These are phyloP conservation scores for Melanophora roralis DNA, from an alignment of 2,888 invertebrate genomes.

Conservation along the genomic window DNA sequence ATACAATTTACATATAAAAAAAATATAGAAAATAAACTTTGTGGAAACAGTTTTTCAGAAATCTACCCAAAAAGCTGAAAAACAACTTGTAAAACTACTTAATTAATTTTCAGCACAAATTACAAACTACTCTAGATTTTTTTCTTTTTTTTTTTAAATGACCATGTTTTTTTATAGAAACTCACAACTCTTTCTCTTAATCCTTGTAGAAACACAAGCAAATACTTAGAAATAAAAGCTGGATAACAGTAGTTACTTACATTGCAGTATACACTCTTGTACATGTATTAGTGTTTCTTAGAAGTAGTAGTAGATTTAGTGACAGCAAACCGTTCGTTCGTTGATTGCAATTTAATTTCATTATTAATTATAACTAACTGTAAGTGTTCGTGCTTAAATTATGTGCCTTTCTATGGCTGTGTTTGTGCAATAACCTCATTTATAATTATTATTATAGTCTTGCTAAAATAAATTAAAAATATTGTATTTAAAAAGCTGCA, in stretches of 20 bases:
- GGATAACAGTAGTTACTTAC: too few species aligned
- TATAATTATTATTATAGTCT: constrained; percentile 57
- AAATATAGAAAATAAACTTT: background rate
- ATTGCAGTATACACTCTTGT: background rate
- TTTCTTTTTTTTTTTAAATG: constrained; percentile 1
- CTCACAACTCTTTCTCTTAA: constrained; percentile 32
- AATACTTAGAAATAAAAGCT: too few species aligned
- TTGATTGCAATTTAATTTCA: constrained; percentile 62
- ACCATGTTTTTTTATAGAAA: constrained; percentile 16
- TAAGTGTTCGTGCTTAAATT: constrained; percentile 31
- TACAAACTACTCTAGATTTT: constrained; percentile 4
- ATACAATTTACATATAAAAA: constrained; percentile 1
- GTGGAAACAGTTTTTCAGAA: constrained; percentile 19
- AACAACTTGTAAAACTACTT: constrained; percentile 54
- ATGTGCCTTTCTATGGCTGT: constrained; percentile 28
- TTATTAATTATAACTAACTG: constrained; percentile 58
- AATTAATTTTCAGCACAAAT: constrained; percentile 39
- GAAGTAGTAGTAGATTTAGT: constrained; percentile 1
- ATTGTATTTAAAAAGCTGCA: background rate
- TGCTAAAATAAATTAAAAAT: constrained; percentile 44
- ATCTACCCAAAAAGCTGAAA: constrained; percentile 20
- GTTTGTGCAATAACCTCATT: constrained; percentile 49
- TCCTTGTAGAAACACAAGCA: too few species aligned
- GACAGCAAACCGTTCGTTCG: constrained; percentile 52
- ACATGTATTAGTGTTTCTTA: background rate